phyloP scores from a whole-genome alignment of 1,140 invertebrate species.

The Helicoverpa zea region DNA sequence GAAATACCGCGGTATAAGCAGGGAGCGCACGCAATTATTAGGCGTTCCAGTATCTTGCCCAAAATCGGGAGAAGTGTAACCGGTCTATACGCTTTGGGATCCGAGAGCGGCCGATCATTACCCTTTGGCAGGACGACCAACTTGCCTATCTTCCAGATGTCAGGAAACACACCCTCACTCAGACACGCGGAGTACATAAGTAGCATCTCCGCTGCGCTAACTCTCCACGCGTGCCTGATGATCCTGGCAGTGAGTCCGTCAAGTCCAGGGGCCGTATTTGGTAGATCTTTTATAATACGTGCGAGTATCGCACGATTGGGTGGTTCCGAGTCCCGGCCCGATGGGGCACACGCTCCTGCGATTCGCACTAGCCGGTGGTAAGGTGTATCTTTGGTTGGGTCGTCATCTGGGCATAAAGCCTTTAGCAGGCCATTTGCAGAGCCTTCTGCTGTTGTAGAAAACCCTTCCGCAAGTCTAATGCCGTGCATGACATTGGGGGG shows the following conservation, averaged over 20 bases:
- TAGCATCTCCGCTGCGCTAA: constrained; percentile 36
- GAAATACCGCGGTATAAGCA: constrained; percentile 50
- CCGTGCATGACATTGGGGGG: constrained; percentile 14
- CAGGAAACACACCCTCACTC: constrained; percentile 64
- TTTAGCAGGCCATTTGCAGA: constrained; percentile 35
- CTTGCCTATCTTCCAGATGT: constrained; percentile 72
- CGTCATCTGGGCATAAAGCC: constrained; percentile 7
- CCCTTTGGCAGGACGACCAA: constrained; percentile 69
- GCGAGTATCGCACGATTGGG: constrained; percentile 9
- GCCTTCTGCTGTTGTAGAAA: neutral
- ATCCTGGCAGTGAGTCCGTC: constrained; percentile 62
- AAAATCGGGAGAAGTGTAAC: constrained; percentile 76
- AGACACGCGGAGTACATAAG: constrained; percentile 60
- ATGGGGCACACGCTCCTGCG: constrained; percentile 29
- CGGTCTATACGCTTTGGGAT: no score
- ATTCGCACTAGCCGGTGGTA: constrained; percentile 49
- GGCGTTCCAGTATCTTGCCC: constrained; percentile 76
- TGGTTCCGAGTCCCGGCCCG: constrained; percentile 19
- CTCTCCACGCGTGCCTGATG: constrained; percentile 51
- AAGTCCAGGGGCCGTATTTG: constrained; percentile 67
- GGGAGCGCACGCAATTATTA: constrained; percentile 61
- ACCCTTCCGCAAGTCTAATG: neutral
- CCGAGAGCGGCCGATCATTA: constrained; percentile 33
- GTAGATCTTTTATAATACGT: constrained; percentile 46
- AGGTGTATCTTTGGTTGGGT: constrained; percentile 34